Evolutionary conservation across 2,888 invertebrate species (phyloP).

Genomic region (Cerastoderma edule): DNA sequence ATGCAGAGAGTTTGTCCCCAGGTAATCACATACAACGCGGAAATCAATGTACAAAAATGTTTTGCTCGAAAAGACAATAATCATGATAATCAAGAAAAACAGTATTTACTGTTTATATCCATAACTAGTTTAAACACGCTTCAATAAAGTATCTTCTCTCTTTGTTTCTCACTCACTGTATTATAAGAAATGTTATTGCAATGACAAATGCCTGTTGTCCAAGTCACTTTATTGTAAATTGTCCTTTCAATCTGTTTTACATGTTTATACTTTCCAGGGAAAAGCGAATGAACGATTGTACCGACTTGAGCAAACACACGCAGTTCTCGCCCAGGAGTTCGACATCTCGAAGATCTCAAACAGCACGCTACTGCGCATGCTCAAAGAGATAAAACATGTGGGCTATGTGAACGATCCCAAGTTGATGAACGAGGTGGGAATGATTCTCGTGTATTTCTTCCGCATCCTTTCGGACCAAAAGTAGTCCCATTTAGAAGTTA

Average conservation of each 20-base stretch:
- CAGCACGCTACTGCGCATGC: slow-evolving; percentile 6
- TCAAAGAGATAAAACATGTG: not conserved
- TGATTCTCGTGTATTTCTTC: not conserved
- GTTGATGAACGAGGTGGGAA: slow-evolving; percentile 1
- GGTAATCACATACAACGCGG: no score
- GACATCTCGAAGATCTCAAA: slow-evolving; percentile 6
- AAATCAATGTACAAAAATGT: no score
- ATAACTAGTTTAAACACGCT: no score
- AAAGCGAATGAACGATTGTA: not conserved
- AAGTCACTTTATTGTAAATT: no score
- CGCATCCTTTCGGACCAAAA: not conserved
- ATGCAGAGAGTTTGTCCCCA: no score
- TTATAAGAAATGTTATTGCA: no score
- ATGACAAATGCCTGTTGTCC: no score
- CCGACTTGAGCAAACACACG: not conserved
- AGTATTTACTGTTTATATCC: no score
- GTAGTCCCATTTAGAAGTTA: not conserved
- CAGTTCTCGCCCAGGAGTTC: not conserved
- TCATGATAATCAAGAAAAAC: no score
- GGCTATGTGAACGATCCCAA: slow-evolving; percentile 8
- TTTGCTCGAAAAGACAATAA: no score
- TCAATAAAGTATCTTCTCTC: no score
- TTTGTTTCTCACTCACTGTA: no score
- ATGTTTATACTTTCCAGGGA: slow-evolving; percentile 4
- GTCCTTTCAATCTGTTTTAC: not conserved